Conservation (phyloP, 1,140 invertebrate genomes). For the Sarcophaga peregrina region DNA sequence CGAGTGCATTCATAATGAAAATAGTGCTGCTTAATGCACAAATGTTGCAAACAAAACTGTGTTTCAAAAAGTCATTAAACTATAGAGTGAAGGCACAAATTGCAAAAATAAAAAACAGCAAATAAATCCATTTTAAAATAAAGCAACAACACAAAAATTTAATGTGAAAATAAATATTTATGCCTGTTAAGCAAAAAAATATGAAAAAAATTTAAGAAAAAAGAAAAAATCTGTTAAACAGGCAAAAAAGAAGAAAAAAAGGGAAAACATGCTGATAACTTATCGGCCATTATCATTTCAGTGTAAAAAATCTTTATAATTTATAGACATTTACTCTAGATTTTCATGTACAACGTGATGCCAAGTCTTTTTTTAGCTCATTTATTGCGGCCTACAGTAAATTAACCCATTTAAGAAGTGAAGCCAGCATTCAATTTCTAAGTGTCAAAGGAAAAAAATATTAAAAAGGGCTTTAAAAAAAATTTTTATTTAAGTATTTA, state of each 20-base stretch:
- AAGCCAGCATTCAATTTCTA: too few relatives aligned
- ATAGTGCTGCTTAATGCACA: neutral
- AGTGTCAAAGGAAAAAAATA: too few relatives aligned
- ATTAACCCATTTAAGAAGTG: neutral
- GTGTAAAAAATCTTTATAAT: conserved; percentile 34
- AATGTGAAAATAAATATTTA: too few relatives aligned
- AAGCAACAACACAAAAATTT: neutral
- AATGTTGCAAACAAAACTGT: conserved; percentile 21
- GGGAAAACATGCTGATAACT: too few relatives aligned
- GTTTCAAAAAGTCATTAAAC: conserved; percentile 35
- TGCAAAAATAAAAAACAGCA: neutral
- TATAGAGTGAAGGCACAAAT: neutral
- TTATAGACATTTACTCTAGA: conserved; percentile 34
- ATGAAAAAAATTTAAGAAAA: too few relatives aligned
- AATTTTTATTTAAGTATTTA: too few relatives aligned
- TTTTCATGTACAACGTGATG: conserved; percentile 3
- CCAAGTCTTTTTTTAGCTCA: neutral
- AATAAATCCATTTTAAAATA: neutral
- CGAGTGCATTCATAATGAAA: too few relatives aligned
- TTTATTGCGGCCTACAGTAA: neutral
- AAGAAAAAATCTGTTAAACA: too few relatives aligned
- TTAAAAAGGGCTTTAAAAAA: too few relatives aligned
- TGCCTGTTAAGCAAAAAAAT: neutral
- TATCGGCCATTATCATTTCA: conserved; percentile 27
- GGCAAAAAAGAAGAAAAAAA: neutral